Percentiles rank a stretch among this genome's conserved stretches.
Evolutionary conservation across 2,113 vertebrate species (phyloP).

Genomic region (Phalacrocorax aristotelis): DNA sequence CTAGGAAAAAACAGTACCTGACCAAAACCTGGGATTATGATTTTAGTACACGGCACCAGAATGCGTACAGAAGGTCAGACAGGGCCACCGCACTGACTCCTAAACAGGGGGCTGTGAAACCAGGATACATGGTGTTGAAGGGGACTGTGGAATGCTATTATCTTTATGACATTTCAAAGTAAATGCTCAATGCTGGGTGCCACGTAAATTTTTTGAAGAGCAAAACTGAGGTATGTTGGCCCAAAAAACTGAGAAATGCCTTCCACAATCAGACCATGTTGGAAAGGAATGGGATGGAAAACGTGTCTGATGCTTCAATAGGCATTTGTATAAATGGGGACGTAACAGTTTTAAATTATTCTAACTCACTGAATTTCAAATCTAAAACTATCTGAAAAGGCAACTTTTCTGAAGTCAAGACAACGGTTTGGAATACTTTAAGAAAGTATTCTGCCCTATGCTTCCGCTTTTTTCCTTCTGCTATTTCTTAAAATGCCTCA

Average conservation of each 20-base stretch:
- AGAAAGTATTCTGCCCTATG: background rate
- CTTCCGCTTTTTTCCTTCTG: background rate
- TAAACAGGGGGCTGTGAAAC: background rate
- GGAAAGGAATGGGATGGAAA: background rate
- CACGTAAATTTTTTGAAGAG: background rate
- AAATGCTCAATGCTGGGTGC: background rate
- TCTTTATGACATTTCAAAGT: background rate
- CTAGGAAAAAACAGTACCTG: background rate
- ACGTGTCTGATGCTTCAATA: background rate
- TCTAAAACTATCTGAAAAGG: background rate
- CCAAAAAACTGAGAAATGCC: background rate
- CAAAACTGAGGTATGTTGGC: background rate
- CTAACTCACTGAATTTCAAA: background rate
- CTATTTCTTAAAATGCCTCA: background rate
- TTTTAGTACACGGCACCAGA: background rate
- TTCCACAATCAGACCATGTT: background rate
- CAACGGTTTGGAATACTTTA: background rate
- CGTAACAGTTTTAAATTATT: background rate
- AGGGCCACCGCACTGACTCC: background rate
- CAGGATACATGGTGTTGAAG: background rate
- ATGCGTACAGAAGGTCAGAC: background rate
- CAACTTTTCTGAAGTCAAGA: background rate
- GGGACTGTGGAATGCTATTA: background rate
- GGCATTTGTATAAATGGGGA: background rate
- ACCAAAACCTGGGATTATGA: background rate